Evolutionary conservation across 2,797 vertebrate species (phyloP), one percentile per base, ranked within the genome.

Genomic region (Anguilla obscura): DNA sequence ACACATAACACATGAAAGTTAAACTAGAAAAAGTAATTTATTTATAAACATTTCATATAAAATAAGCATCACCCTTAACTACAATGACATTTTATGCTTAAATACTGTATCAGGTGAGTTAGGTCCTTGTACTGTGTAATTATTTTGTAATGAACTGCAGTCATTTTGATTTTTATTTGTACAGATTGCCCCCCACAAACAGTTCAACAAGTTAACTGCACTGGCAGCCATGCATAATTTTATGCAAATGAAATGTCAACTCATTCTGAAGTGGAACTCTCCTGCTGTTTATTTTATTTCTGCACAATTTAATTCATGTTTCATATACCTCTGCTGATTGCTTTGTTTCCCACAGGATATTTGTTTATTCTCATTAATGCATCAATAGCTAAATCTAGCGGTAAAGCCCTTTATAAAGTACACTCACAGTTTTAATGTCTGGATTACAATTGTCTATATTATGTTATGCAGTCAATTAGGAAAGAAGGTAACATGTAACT

Each of bases 251-350:
- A 74, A 74, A 74, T 69, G 66, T 74, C 69, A 74, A 66, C 6
- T 24, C 24, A 66, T 66, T 66, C 60, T 66, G 60, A 66, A 74
- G 30, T 74, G 33, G 69, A 33, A 30, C 30, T 74, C 30, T 30
- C 69, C 27, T 74, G 69, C 69, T 74, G 69, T 74, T n/a, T 69
- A 74, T 69, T 27, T 69, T 69, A 69, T 74, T 74, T 74, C 69
- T 36, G 27, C 30, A 36, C 30, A 74, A 74, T 74, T 74, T 14
- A 74, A 74, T 36, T 14, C 30, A 74, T 36, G 8, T 74, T 36
- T 74, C 30, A 36, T 3, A 74, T 21, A 74, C 69, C 69, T 74
- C 69, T 74, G 30, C 69, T 74, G 27, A 74, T 74, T 74, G 10
- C 69, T 74, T 74, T 74, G 30, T 36, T 74, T 12, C 10, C 69